Conservation (phyloP, 1,140 invertebrate species). For the Aporrectodea caliginosa region DNA sequence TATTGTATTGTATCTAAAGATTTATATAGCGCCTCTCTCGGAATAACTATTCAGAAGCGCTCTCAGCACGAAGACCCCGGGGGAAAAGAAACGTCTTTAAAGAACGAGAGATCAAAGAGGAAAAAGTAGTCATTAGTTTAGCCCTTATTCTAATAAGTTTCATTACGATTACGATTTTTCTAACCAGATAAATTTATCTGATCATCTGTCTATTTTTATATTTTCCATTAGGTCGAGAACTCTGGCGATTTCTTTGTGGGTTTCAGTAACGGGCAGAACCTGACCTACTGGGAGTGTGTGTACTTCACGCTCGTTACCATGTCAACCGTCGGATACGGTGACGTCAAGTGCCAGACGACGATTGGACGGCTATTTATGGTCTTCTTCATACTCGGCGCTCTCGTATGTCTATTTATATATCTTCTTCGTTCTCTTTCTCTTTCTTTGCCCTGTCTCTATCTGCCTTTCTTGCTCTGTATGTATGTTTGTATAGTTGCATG, state of each 20-base stretch:
- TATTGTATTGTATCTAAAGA: no score
- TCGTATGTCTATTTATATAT: constrained; percentile 38
- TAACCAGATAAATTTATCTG: no score
- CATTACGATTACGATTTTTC: no score
- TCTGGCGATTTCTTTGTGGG: constrained; percentile 52
- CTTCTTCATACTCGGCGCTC: constrained; percentile 50
- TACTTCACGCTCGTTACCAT: constrained; percentile 56
- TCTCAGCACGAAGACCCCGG: no score
- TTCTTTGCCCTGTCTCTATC: background rate
- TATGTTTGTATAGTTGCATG: background rate
- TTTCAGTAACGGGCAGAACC: constrained; percentile 45
- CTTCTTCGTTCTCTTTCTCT: background rate
- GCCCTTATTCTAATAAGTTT: no score
- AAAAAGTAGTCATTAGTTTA: no score
- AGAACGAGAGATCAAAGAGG: no score
- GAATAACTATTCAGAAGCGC: no score
- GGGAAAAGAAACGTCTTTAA: no score
- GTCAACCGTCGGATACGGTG: constrained; percentile 56
- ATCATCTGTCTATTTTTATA: no score
- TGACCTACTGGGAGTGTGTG: constrained; percentile 55
- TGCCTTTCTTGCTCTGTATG: background rate
- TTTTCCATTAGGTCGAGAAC: constrained; percentile 56
- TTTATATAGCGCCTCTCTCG: no score
- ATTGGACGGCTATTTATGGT: constrained; percentile 51
- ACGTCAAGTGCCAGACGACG: constrained; percentile 48